Evolutionary conservation across 2,113 vertebrate species (phyloP).

Genomic region (Atrichornis clamosus): DNA sequence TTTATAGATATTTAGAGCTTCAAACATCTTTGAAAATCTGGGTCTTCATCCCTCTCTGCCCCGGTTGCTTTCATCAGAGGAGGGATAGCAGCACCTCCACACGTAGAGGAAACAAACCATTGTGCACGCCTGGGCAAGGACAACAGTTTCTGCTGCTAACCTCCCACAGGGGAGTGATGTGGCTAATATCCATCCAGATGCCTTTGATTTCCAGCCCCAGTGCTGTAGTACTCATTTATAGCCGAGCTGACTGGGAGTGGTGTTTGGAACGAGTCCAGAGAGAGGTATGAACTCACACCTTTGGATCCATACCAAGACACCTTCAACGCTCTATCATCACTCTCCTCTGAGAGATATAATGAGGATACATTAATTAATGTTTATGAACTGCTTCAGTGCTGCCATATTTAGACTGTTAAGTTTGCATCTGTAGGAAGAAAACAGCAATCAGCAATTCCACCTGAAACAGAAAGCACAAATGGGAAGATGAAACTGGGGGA

Average conservation of each 20-base stretch:
- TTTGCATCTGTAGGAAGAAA: neutral
- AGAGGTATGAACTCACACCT: slow-evolving; percentile 29
- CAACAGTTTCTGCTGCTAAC: neutral
- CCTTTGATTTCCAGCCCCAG: slow-evolving; percentile 11
- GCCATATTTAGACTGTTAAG: slow-evolving; percentile 40
- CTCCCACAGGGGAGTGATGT: neutral
- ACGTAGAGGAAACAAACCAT: neutral
- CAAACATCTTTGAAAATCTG: neutral
- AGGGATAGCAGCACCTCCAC: neutral
- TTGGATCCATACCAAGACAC: slow-evolving; percentile 31
- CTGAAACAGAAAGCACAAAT: neutral
- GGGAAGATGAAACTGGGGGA: neutral
- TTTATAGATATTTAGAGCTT: neutral
- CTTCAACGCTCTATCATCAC: slow-evolving; percentile 1
- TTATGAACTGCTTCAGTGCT: slow-evolving; percentile 26
- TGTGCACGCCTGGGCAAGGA: neutral
- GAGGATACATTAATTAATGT: slow-evolving; percentile 39
- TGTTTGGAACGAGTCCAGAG: neutral
- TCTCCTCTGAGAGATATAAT: slow-evolving; percentile 10
- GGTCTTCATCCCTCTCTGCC: neutral
- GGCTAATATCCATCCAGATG: slow-evolving; percentile 9
- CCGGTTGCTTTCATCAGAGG: neutral
- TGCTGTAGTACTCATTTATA: slow-evolving; percentile 22
- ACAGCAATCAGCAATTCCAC: neutral
- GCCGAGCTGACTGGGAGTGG: neutral